A percentile compares a stretch with the other conserved stretches of the same genome.
These are phyloP conservation scores for Strix aluco DNA, from an alignment of 2,113 vertebrate genomes.

Conservation along the genomic window DNA sequence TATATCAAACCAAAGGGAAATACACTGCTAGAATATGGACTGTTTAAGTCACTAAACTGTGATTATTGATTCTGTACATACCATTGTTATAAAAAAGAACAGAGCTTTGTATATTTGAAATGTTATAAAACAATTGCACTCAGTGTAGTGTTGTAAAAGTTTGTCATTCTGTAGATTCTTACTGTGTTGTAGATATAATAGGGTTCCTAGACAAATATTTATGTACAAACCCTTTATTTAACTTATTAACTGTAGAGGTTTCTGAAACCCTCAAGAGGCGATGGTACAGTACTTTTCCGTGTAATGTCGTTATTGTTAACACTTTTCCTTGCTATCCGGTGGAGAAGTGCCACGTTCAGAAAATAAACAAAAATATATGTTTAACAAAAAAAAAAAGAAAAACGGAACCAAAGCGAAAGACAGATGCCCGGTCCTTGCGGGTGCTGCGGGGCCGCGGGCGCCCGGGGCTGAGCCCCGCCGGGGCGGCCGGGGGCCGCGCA, in stretches of 20 bases:
- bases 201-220: slow-evolving; percentile 97
- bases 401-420: background rate
- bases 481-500: too few relatives aligned
- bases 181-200: slow-evolving; percentile 92
- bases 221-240: slow-evolving; percentile 91
- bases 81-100: slow-evolving; percentile 87
- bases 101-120: slow-evolving; percentile 96
- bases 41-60: slow-evolving; percentile 89
- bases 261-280: slow-evolving; percentile 81
- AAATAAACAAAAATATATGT: slow-evolving; percentile 84
- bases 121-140: slow-evolving; percentile 97
- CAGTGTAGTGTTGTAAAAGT: slow-evolving; percentile 96
- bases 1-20: slow-evolving; percentile 94
- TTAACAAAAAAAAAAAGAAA: slow-evolving; percentile 64
- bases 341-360: slow-evolving; percentile 81
- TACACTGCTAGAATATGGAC: slow-evolving; percentile 88
- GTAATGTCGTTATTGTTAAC: slow-evolving; percentile 89
- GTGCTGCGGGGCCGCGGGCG: background rate
- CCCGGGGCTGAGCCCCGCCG: background rate
- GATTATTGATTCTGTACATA: slow-evolving; percentile 93
- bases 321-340: slow-evolving; percentile 85
- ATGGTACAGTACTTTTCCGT: slow-evolving; percentile 83
- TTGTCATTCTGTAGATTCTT: slow-evolving; percentile 93
- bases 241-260: slow-evolving; percentile 87
- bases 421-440: background rate